phyloP scores from a whole-genome alignment of 2,888 invertebrate species.

The Drosophila stalkeri region DNA sequence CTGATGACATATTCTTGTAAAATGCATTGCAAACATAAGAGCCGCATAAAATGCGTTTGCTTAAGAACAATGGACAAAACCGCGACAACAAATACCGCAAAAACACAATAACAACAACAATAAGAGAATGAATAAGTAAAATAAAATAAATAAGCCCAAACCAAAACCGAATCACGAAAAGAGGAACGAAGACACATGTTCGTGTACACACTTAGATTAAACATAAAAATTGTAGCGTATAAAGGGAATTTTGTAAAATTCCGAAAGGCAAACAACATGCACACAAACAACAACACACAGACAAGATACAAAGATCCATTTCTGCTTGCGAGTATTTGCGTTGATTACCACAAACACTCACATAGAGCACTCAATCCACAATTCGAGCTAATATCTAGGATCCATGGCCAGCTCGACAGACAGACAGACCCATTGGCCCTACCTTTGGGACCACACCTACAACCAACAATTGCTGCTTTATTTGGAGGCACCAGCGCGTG shows the following conservation, averaged over 20 bases:
- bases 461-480: slow-evolving; percentile 37
- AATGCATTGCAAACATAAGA: slow-evolving; percentile 63
- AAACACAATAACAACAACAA: slow-evolving; percentile 34
- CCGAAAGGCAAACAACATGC: slow-evolving; percentile 70
- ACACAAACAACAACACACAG: slow-evolving; percentile 49
- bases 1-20: slow-evolving; percentile 59
- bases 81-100: slow-evolving; percentile 75
- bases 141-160: slow-evolving; percentile 22
- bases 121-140: slow-evolving; percentile 8
- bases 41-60: slow-evolving; percentile 52
- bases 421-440: slow-evolving; percentile 13
- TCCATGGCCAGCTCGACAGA: slow-evolving; percentile 26
- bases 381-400: slow-evolving; percentile 60
- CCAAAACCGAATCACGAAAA: slow-evolving; percentile 56
- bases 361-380: slow-evolving; percentile 55
- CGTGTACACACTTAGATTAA: slow-evolving; percentile 64
- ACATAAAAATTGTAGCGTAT: slow-evolving; percentile 67
- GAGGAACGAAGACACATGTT: slow-evolving; percentile 46
- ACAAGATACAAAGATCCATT: slow-evolving; percentile 49
- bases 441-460: slow-evolving; percentile 62
- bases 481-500: slow-evolving; percentile 69
- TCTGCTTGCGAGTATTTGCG: slow-evolving; percentile 48
- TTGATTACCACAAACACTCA: slow-evolving; percentile 51
- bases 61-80: slow-evolving; percentile 67
- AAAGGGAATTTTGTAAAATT: slow-evolving; percentile 75